Conservation (phyloP, 1,140 invertebrate genomes). For the Conus ventricosus region DNA sequence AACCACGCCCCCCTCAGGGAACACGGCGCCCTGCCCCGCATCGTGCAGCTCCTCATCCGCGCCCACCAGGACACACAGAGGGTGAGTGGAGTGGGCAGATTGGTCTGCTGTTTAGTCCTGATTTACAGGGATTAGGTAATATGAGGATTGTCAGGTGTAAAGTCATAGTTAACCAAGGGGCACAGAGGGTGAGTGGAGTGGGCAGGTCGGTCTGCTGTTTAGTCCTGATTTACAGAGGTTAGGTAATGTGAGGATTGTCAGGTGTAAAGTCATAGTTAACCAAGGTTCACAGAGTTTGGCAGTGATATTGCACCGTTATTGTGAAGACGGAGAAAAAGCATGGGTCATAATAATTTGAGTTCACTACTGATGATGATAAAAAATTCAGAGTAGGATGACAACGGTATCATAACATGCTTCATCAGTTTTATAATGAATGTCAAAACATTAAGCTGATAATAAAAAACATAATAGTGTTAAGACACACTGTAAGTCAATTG, state of each 20-base stretch:
- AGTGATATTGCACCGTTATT: background rate
- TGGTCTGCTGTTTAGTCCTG: background rate
- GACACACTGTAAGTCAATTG: too few species aligned
- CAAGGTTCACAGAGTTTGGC: conserved; percentile 86
- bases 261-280: conserved; percentile 67
- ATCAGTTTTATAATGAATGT: too few species aligned
- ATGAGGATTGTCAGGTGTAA: too few species aligned
- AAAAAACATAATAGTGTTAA: too few species aligned
- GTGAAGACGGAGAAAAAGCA: too few species aligned
- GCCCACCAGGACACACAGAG: conserved; percentile 94
- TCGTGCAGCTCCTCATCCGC: conserved; percentile 93
- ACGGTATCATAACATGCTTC: too few species aligned
- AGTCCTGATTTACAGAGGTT: background rate
- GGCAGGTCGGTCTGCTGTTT: background rate
- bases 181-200: conserved; percentile 83
- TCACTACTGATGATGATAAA: too few species aligned
- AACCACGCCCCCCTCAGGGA: conserved; percentile 96
- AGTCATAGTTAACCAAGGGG: conserved; percentile 82
- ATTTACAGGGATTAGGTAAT: background rate
- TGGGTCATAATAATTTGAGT: too few species aligned
- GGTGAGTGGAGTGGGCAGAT: conserved; percentile 77
- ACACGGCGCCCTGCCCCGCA: conserved; percentile 93
- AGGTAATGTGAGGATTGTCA: too few species aligned
- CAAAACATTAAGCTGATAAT: too few species aligned
- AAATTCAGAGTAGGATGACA: too few species aligned